A percentile compares a stretch with the other conserved stretches of the same genome.
Evolutionary conservation across 2,888 invertebrate genomes (phyloP).

Genomic region (Drosophila tanythrix): DNA sequence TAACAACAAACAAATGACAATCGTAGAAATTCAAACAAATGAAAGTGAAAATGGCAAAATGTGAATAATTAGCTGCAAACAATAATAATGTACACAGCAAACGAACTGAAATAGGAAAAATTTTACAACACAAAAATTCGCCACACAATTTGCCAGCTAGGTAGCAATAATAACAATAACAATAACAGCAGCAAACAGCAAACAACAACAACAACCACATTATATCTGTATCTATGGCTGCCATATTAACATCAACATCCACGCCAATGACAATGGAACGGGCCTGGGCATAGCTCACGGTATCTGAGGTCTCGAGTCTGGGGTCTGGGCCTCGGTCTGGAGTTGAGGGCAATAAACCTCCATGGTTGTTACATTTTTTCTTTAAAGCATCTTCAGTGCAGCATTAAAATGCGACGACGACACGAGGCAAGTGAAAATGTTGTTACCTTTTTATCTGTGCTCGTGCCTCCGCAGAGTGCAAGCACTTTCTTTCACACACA

Average conservation of each 20-base stretch:
- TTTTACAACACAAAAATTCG: slow-evolving; percentile 65
- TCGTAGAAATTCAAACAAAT: slow-evolving; percentile 75
- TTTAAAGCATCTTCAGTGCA: slow-evolving; percentile 67
- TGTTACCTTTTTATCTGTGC: slow-evolving; percentile 73
- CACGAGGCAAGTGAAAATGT: slow-evolving; percentile 74
- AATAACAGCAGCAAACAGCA: slow-evolving; percentile 10
- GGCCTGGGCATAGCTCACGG: slow-evolving; percentile 35
- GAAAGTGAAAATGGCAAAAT: slow-evolving; percentile 79
- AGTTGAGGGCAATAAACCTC: slow-evolving; percentile 72
- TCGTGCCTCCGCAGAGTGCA: slow-evolving; percentile 31
- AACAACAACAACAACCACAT: slow-evolving; percentile 22
- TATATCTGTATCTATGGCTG: slow-evolving; percentile 58
- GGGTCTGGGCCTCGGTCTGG: slow-evolving; percentile 33
- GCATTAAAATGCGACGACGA: slow-evolving; percentile 65
- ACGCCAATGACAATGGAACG: slow-evolving; percentile 75
- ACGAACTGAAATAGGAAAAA: slow-evolving; percentile 76
- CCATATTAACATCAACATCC: slow-evolving; percentile 28
- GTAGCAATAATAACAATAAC: slow-evolving; percentile 31
- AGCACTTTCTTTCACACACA: slow-evolving; percentile 65
- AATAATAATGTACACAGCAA: slow-evolving; percentile 58
- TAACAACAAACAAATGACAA: slow-evolving; percentile 78
- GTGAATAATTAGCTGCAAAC: slow-evolving; percentile 79
- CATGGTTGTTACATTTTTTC: slow-evolving; percentile 57
- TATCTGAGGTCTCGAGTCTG: slow-evolving; percentile 4
- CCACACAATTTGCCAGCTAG: slow-evolving; percentile 64